Percentiles rank a stretch among this genome's conserved stretches.
phyloP scores from a whole-genome alignment of 2,888 invertebrate species.

The Caenorhabditis zanzibari region DNA sequence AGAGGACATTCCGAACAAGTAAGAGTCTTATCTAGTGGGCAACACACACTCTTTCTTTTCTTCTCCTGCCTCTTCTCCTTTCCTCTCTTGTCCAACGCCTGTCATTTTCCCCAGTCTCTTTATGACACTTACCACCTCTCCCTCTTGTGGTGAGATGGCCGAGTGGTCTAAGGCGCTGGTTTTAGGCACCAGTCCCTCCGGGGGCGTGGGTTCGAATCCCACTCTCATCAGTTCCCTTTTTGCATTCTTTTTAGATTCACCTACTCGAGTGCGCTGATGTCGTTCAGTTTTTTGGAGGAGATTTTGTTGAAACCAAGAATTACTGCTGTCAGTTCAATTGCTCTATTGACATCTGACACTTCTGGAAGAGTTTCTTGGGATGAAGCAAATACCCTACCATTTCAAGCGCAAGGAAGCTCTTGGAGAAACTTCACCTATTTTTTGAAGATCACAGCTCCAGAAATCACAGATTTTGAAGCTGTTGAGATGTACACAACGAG shows the following conservation, averaged over 20 bases:
- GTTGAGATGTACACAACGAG: slow-evolving; percentile 42
- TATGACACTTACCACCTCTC: neutral
- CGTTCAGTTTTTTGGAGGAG: slow-evolving; percentile 71
- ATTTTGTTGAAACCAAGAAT: slow-evolving; percentile 70
- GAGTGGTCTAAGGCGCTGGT: slow-evolving; percentile 94
- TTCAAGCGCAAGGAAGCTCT: slow-evolving; percentile 70
- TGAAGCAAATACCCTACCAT: slow-evolving; percentile 70
- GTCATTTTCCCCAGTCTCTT: slow-evolving; percentile 8
- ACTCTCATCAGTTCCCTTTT: slow-evolving; percentile 72
- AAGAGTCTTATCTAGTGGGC: slow-evolving; percentile 8
- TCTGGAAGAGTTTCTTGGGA: slow-evolving; percentile 74
- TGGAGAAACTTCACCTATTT: slow-evolving; percentile 66
- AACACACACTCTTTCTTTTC: slow-evolving; percentile 11
- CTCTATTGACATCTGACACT: slow-evolving; percentile 70
- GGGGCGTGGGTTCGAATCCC: slow-evolving; percentile 80
- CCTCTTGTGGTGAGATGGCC: slow-evolving; percentile 86
- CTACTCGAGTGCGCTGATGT: slow-evolving; percentile 63
- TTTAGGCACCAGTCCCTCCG: slow-evolving; percentile 92
- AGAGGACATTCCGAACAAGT: slow-evolving; percentile 65
- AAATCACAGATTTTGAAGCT: slow-evolving; percentile 40
- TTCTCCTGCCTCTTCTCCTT: slow-evolving; percentile 52
- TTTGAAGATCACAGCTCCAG: slow-evolving; percentile 53
- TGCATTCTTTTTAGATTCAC: slow-evolving; percentile 51
- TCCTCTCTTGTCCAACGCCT: slow-evolving; percentile 38
- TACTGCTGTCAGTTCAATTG: slow-evolving; percentile 66